These are phyloP conservation scores for Drosophila oshimai DNA, from an alignment of 1,140 invertebrate species.

Conservation along the genomic window DNA sequence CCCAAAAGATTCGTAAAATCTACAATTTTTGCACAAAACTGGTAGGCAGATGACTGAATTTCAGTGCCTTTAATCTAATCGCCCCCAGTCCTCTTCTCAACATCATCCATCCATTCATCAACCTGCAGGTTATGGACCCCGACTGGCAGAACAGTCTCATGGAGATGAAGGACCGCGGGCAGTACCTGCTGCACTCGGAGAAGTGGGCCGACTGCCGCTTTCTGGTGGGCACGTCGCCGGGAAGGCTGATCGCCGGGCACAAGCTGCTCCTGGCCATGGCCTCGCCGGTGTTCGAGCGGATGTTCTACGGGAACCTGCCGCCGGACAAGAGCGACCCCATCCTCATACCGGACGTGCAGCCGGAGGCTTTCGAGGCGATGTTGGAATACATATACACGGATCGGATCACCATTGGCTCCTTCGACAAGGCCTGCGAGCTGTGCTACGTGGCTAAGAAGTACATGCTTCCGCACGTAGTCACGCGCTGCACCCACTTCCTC, in stretches of 20 bases:
- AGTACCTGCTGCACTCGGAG: slow-evolving; percentile 88
- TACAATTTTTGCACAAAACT: slow-evolving; percentile 16
- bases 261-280: slow-evolving; percentile 92
- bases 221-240: slow-evolving; percentile 90
- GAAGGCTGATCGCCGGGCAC: slow-evolving; percentile 89
- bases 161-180: slow-evolving; percentile 87
- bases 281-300: slow-evolving; percentile 92
- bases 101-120: not conserved
- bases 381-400: slow-evolving; percentile 93
- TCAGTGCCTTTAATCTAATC: not conserved
- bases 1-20: no score
- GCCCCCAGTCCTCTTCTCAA: not conserved
- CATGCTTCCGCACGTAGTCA: slow-evolving; percentile 91
- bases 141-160: slow-evolving; percentile 90
- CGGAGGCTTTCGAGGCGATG: slow-evolving; percentile 91
- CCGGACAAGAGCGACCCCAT: slow-evolving; percentile 88
- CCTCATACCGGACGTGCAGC: slow-evolving; percentile 91
- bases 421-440: slow-evolving; percentile 92
- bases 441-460: slow-evolving; percentile 95
- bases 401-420: slow-evolving; percentile 89
- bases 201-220: slow-evolving; percentile 92
- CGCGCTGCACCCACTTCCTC: slow-evolving; percentile 90
- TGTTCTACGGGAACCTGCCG: slow-evolving; percentile 90
- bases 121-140: slow-evolving; percentile 47
- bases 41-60: not conserved